phyloP scores from a whole-genome alignment of 1,140 invertebrate species.

The Nylanderia fulva region DNA sequence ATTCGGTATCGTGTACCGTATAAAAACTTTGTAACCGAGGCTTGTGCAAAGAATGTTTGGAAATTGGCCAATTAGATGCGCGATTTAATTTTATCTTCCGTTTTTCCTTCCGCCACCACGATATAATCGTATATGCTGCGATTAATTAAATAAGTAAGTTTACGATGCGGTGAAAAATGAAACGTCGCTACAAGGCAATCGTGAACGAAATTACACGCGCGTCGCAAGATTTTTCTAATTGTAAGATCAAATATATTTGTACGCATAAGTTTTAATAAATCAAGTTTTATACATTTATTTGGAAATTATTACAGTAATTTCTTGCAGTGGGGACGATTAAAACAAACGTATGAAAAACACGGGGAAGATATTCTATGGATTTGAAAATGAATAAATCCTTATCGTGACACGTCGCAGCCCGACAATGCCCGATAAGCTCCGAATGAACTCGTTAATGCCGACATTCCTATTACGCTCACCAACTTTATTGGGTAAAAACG shows the following conservation, averaged over 20 bases:
- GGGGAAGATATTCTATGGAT: constrained; percentile 53
- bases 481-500: constrained; percentile 73
- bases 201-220: not conserved
- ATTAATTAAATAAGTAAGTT: too few relatives aligned
- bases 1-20: constrained; percentile 67
- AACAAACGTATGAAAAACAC: constrained; percentile 38
- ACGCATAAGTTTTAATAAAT: not conserved
- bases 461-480: constrained; percentile 71
- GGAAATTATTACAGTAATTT: not conserved
- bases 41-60: constrained; percentile 35
- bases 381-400: constrained; percentile 61
- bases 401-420: constrained; percentile 56
- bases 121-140: too few relatives aligned
- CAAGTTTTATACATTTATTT: not conserved
- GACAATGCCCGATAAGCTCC: constrained; percentile 54
- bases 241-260: not conserved
- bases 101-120: too few relatives aligned
- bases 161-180: not conserved
- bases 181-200: not conserved
- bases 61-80: constrained; percentile 47
- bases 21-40: constrained; percentile 62
- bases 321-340: constrained; percentile 18
- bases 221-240: not conserved
- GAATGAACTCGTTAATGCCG: constrained; percentile 64
- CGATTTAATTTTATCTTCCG: not conserved